Base-by-base conservation (phyloP, 2,888 invertebrate genomes). In the Antitype chi region DNA sequence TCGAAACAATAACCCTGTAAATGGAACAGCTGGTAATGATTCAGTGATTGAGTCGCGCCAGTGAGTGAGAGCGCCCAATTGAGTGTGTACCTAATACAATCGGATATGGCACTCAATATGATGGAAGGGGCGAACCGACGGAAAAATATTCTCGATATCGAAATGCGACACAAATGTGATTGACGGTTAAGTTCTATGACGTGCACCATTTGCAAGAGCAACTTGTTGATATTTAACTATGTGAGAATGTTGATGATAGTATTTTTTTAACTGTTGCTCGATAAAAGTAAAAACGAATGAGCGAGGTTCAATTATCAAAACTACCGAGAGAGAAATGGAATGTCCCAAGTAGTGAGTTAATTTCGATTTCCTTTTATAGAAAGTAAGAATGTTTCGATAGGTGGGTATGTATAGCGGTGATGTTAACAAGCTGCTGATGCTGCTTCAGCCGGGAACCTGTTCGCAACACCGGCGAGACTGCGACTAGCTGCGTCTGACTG, bases 301-400 rank as follows among this genome's bases (percentile, higher is more conserved):
- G 85, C 85, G 89, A 82, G 87, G 90, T 92, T 93, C 94, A 93
- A 95, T 95, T 95, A 95, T 94, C 93, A 94, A 94, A 95, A 95
- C 93, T 93, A 92, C 91, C 91, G 93, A 94, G 93, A 95, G 95
- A 95, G 95, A 95, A 96, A 95, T 95, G 94, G 94, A 95, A 95
- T 95, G 95, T 93, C 91, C 92, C 93, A 93, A 93, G 93, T 93
- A 93, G 92, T 94, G 92, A 95, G 93, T 94, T 94, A 94, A 96
- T 96, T 96, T 96, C 96, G 96, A 95, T 96, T 96, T 96, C 96
- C 95, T 95, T 96, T 95, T 95, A 94, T 96, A 96, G 96, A 96
- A 96, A 96, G 96, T 96, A 95, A 96, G 91, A 94, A 94, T 94
- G 94, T 93, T 94, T 92, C 91, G 93, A 94, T 95, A 92, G 91